Base-by-base conservation (phyloP, 35 echinoderm and acorn worm genomes). In the Diadema setosum region DNA sequence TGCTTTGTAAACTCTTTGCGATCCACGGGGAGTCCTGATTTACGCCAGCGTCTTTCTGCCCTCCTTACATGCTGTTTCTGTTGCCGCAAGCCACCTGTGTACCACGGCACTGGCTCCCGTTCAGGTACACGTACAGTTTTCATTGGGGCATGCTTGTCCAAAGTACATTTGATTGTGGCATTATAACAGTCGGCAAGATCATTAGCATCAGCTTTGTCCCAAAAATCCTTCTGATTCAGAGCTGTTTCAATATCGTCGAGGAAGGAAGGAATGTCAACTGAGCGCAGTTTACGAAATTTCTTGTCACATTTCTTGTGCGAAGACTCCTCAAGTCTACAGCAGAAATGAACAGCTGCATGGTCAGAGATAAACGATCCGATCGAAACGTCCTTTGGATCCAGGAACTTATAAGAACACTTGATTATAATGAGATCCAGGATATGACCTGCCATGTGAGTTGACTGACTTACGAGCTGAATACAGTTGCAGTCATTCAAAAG, bases 231-330 rank as follows among this genome's bases (percentile, higher is more conserved):
- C 37, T 24, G 43, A 45, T 44, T 44, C 17, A 25, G 20, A 45
- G 78, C 45, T 18, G 20, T 49, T 24, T 45, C 21, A 45, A 82
- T 24, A 17, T 82, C 78, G 50, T 39, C 37, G 29, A 39, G 18
- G 37, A 82, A 82, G 42, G 36, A 39, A 46, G 78, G 37, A 46
- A 82, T 82, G 78, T 82, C 42, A 45, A 82, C 43, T 44, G 78
- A 39, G 36, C 43, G 37, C 31, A 82, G 42, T 39, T 49, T 42
- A 46, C 70, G 34, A 36, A 36, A 32, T 14, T 24, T 76, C 8
- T 32, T 76, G 32, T 12, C 36, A 24, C 41, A 32, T 76, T 37
- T 76, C 24, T 32, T 24, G 25, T 24, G 9, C 32, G 33, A 36
- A 33, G 70, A 37, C 9, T 36, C 24, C 15, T 37, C 8, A 24